Conservation (phyloP, 2,797 vertebrate genomes). For the Tapirus indicus region DNA sequence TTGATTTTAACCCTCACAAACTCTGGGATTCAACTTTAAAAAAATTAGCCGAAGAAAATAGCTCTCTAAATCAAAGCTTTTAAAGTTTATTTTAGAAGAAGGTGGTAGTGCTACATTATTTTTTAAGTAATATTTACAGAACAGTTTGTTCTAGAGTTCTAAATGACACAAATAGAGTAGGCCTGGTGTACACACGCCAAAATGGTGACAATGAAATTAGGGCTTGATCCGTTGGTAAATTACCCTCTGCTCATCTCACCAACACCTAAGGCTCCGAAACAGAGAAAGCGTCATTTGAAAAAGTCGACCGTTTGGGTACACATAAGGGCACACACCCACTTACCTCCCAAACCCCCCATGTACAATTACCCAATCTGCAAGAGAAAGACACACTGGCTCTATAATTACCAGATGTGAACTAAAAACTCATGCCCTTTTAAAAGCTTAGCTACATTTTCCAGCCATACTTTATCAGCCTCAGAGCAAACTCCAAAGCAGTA, state of each 20-base stretch:
- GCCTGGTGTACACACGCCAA: constrained; percentile 42
- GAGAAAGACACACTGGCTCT: constrained; percentile 66
- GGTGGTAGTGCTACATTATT: constrained; percentile 50
- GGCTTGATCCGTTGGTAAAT: constrained; percentile 74
- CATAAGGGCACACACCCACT: constrained; percentile 70
- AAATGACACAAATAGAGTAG: constrained; percentile 77
- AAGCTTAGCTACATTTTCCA: constrained; percentile 63
- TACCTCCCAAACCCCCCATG: constrained; percentile 33
- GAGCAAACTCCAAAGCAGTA: constrained; percentile 45
- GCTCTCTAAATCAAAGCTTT: constrained; percentile 41
- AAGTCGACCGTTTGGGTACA: constrained; percentile 30
- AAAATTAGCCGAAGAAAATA: constrained; percentile 63
- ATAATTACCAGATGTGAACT: constrained; percentile 78
- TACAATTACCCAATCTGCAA: constrained; percentile 73
- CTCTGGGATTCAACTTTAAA: constrained; percentile 2
- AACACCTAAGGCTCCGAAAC: constrained; percentile 72
- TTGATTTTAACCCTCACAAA: constrained; percentile 59
- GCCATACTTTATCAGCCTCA: constrained; percentile 22
- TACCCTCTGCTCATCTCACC: constrained; percentile 79
- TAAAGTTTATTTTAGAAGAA: constrained; percentile 75
- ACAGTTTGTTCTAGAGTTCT: constrained; percentile 76
- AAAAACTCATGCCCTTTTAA: constrained; percentile 61
- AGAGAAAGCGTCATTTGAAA: constrained; percentile 37
- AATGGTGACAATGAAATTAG: constrained; percentile 82
- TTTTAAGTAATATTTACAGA: constrained; percentile 81